Base-by-base conservation (phyloP, 2,113 vertebrate genomes). In the Megaleporinus macrocephalus region DNA sequence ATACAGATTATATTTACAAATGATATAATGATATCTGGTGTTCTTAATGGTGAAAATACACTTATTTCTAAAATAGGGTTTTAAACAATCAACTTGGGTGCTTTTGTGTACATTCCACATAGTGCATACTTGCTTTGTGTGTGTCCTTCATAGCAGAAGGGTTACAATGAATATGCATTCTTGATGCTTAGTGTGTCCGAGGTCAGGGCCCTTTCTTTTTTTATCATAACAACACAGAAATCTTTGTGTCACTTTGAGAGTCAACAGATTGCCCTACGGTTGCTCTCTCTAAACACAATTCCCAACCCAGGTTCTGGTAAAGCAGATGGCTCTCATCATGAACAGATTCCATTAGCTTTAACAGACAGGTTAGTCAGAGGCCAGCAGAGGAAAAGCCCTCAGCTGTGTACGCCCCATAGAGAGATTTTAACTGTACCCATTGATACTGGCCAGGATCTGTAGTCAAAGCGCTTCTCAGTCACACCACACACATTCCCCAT, bases 31-130 rank as follows among this genome's bases (percentile, higher is more conserved):
- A n/a, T n/a, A n/a, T n/a, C n/a, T n/a, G n/a, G n/a, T n/a, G n/a
- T n/a, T n/a, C n/a, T n/a, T n/a, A n/a, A n/a, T n/a, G n/a, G n/a
- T n/a, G n/a, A n/a, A n/a, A n/a, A n/a, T n/a, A n/a, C n/a, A n/a
- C n/a, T n/a, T n/a, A n/a, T n/a, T n/a, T n/a, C n/a, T n/a, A n/a
- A n/a, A n/a, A n/a, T n/a, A n/a, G n/a, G n/a, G n/a, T n/a, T n/a
- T n/a, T n/a, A n/a, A n/a, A n/a, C 6, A 16, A 4, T 49, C 9
- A 13, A 62, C 41, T n/a, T n/a, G n/a, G n/a, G n/a, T n/a, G n/a
- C n/a, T n/a, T n/a, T n/a, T n/a, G n/a, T n/a, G n/a, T n/a, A 57
- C 49, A 44, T 79, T 36, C 65, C n/a, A 57, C 30, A 71, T 29
- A 13, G 65, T 33, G 9, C 41, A 44, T 11, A 10, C 1, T 53